These are phyloP conservation scores for Aromia moschata DNA, from an alignment of 2,888 invertebrate genomes.

Conservation along the genomic window DNA sequence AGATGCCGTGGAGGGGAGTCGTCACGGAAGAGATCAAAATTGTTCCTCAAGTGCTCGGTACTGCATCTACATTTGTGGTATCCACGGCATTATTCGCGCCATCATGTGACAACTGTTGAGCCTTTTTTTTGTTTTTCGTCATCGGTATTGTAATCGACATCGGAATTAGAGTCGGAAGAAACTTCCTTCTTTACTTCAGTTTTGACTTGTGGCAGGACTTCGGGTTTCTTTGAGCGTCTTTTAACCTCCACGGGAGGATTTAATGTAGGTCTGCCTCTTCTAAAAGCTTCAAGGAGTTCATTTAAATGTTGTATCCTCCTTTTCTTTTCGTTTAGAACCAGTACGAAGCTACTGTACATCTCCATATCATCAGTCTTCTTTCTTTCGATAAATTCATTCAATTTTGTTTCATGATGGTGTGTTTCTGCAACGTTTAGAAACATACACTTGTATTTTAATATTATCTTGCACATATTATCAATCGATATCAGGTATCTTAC, in stretches of 20 bases:
- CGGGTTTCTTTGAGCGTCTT: constrained; percentile 32
- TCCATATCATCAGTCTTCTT: constrained; percentile 50
- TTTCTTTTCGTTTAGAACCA: constrained; percentile 59
- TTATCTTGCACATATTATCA: no score
- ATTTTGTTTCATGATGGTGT: constrained; percentile 37
- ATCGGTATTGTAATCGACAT: constrained; percentile 43
- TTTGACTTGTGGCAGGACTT: constrained; percentile 32
- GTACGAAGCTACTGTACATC: constrained; percentile 53
- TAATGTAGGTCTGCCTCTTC: constrained; percentile 40
- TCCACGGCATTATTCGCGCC: neutral
- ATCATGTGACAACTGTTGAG: neutral
- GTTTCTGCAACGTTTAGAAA: constrained; percentile 36
- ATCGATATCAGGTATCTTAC: no score
- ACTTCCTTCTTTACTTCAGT: constrained; percentile 37
- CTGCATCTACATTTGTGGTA: constrained; percentile 9
- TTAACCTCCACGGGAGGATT: constrained; percentile 40
- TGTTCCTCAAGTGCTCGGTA: constrained; percentile 41
- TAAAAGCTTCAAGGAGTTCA: constrained; percentile 53
- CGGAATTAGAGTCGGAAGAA: constrained; percentile 43
- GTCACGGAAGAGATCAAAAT: constrained; percentile 37
- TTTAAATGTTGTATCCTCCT: constrained; percentile 55
- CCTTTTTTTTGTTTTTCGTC: constrained; percentile 34
- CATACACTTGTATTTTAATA: no score
- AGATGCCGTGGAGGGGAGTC: constrained; percentile 24
- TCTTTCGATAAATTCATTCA: constrained; percentile 46